Conservation (phyloP, 2,888 invertebrate species). For the Epiblema foenella region DNA sequence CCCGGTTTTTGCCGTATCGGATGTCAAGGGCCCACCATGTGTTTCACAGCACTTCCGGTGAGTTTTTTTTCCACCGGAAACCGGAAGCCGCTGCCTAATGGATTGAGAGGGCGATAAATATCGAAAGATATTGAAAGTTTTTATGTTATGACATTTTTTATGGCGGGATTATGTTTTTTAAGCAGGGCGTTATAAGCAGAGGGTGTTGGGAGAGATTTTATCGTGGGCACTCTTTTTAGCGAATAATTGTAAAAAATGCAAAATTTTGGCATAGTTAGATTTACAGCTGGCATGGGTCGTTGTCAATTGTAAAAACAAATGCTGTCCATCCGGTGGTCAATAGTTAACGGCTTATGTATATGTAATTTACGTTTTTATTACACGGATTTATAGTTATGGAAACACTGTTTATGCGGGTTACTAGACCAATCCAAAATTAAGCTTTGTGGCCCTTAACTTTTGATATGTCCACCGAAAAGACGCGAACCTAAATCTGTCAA, state of each 20-base stretch:
- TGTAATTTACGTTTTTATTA: no score
- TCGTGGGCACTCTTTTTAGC: neutral
- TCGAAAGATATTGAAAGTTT: conserved; percentile 47
- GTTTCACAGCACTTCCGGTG: conserved; percentile 50
- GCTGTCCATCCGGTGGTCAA: no score
- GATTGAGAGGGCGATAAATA: conserved; percentile 61
- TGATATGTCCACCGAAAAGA: no score
- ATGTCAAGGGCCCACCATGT: conserved; percentile 45
- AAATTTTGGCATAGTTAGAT: neutral
- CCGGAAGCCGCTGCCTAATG: conserved; percentile 64
- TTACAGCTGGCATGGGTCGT: no score
- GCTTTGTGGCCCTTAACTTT: no score
- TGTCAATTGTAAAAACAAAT: no score
- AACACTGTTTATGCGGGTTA: no score
- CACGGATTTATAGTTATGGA: no score
- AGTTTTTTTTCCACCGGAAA: conserved; percentile 56
- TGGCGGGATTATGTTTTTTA: conserved; percentile 27
- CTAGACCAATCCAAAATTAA: no score
- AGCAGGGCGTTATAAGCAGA: neutral
- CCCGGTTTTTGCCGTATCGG: conserved; percentile 37
- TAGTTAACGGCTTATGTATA: no score
- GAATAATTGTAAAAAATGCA: neutral
- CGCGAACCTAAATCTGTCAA: no score
- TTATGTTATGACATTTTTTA: conserved; percentile 33
- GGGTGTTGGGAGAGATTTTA: conserved; percentile 3